Base-by-base conservation (phyloP, 2,113 vertebrate species). In the Salminus brasiliensis region DNA sequence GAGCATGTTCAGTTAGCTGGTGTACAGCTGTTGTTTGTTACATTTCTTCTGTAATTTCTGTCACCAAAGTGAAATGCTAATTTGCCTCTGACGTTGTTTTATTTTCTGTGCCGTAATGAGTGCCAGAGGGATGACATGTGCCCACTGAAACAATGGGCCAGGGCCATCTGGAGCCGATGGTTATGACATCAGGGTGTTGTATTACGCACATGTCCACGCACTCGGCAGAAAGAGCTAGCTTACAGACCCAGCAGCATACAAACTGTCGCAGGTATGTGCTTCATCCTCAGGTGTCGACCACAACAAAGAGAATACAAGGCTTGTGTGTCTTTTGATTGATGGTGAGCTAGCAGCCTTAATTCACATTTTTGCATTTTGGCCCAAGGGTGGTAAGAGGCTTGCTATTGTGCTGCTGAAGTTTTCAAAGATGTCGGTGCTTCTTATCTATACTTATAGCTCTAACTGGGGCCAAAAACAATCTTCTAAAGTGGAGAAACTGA, bases 221-320 rank as follows among this genome's bases (percentile, higher is more conserved):
- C 81, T 78, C 27, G 87, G 77, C 49, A 74, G 47, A 84, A 74
- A 82, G 72, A 72, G 75, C 81, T 74, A 70, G 43, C 86, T 87
- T 84, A 78, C 83, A 88, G 85, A 81, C 73, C 29, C 16, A 15
- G 70, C 34, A 72, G 74, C 81, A 88, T 86, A 85, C 88, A 85
- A 82, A 87, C 85, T 70, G 85, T 85, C 87, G 89, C 83, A 79
- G 84, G 84, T 89, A 90, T 91, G 88, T 68, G 86, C 89, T 91
- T 90, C 88, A 90, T 92, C 90, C 90, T 85, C 86, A 88, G 85
- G 84, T 81, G 86, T 85, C 83, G 89, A 92, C 93, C 91, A 91
- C 91, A 93, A 90, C 88, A 90, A 78, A 93, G 83, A 63, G 74
- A 68, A 71, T 72, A 83, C 65, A 81, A 81, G 85, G 82, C 80